Percentiles rank a stretch among this genome's conserved stretches.
phyloP scores from a whole-genome alignment of 2,113 vertebrate genomes.

The Guaruba guarouba region DNA sequence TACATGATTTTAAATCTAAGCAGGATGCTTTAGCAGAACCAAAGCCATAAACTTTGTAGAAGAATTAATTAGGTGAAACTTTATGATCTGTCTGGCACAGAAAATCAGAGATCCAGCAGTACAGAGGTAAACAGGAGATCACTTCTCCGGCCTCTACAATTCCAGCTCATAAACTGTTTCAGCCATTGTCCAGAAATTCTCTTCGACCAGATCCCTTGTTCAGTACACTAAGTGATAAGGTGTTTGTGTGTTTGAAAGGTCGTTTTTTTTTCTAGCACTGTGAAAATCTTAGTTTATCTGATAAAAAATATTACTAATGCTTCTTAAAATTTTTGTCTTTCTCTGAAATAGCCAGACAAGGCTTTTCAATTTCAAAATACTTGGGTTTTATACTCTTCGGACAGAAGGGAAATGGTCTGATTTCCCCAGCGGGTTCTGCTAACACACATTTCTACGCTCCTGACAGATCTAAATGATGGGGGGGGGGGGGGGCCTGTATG shows the following conservation, averaged over 20 bases:
- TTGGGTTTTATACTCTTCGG: background rate
- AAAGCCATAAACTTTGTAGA: background rate
- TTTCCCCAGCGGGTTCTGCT: background rate
- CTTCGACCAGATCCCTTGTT: background rate
- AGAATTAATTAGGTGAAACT: constrained; percentile 15
- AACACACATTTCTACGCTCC: background rate
- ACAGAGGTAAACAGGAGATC: background rate
- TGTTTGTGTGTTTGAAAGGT: background rate
- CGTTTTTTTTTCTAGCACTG: background rate
- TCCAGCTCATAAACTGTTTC: background rate
- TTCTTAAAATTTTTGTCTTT: background rate
- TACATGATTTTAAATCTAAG: background rate
- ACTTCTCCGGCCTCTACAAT: background rate
- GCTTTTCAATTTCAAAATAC: background rate
- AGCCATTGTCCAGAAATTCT: background rate
- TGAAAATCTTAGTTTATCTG: background rate
- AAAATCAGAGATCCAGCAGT: background rate
- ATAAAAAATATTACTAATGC: background rate
- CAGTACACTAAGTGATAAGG: background rate
- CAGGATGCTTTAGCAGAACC: background rate
- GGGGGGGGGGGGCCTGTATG: background rate
- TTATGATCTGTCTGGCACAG: background rate
- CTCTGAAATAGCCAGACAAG: background rate
- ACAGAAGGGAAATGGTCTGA: background rate
- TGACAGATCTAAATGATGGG: background rate